These are phyloP conservation scores for Diceros bicornis DNA, from an alignment of 2,797 vertebrate genomes.

Conservation along the genomic window DNA sequence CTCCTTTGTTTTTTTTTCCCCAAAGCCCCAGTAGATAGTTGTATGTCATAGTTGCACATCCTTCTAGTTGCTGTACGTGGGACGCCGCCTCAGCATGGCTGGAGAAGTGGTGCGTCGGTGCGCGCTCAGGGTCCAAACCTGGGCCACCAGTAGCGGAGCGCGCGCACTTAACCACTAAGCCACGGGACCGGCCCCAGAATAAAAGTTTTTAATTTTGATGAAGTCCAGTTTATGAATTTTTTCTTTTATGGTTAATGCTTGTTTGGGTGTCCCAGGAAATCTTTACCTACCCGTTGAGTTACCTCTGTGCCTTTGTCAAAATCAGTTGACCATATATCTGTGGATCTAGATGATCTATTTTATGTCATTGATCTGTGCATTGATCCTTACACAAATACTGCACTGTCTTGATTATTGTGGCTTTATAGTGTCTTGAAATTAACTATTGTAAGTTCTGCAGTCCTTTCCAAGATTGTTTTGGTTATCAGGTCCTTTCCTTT, in stretches of 20 bases:
- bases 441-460: conserved; percentile 15
- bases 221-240: conserved; percentile 38
- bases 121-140: too few relatives aligned
- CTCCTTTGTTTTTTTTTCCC: too few relatives aligned
- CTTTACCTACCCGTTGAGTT: conserved; percentile 2
- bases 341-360: conserved; percentile 29
- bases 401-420: conserved; percentile 11
- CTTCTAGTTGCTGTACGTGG: too few relatives aligned
- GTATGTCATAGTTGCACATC: too few relatives aligned
- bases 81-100: too few relatives aligned
- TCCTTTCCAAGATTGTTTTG: conserved; percentile 67
- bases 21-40: too few relatives aligned
- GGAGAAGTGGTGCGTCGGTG: too few relatives aligned
- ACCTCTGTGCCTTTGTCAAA: conserved; percentile 41
- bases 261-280: conserved; percentile 53
- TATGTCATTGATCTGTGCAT: neutral
- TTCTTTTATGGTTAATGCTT: conserved; percentile 52
- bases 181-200: too few relatives aligned
- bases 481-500: conserved; percentile 35
- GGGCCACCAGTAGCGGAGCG: too few relatives aligned
- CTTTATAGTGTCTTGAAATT: conserved; percentile 55
- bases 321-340: neutral
- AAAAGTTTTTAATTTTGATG: conserved; percentile 55
- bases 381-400: neutral
- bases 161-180: too few relatives aligned